These are phyloP conservation scores for Oncopeltus fasciatus DNA, from an alignment of 1,140 invertebrate species.

Conservation along the genomic window DNA sequence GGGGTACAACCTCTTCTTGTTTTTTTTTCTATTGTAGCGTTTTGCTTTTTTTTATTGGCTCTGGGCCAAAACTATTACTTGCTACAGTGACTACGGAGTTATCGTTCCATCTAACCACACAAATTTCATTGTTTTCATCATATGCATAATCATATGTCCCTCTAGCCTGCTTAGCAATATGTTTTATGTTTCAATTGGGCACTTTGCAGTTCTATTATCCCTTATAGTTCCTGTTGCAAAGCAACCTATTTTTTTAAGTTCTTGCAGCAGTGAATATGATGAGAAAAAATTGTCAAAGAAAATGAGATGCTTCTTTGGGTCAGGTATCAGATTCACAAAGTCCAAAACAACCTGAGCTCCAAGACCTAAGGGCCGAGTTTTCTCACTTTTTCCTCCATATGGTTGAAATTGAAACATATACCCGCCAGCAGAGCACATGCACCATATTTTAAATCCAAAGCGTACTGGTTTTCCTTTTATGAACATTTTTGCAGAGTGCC, in stretches of 20 bases:
- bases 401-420: slow-evolving; percentile 5
- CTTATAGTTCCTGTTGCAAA: background rate
- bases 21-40: background rate
- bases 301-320: slow-evolving; percentile 3
- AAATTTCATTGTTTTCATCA: slow-evolving; percentile 3
- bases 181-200: slow-evolving; percentile 10
- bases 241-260: slow-evolving; percentile 5
- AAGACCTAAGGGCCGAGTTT: background rate
- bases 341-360: background rate
- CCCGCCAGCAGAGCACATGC: slow-evolving; percentile 9
- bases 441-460: slow-evolving; percentile 19
- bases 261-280: background rate
- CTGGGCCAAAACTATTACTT: background rate
- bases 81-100: slow-evolving; percentile 7
- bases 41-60: slow-evolving; percentile 1
- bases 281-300: slow-evolving; percentile 2
- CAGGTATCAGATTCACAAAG: slow-evolving; percentile 1
- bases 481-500: slow-evolving; percentile 16
- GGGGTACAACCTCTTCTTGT: background rate
- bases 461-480: slow-evolving; percentile 22
- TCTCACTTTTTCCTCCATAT: slow-evolving; percentile 8
- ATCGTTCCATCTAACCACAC: slow-evolving; percentile 10
- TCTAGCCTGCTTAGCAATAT: background rate
- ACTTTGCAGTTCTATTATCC: background rate
- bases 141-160: slow-evolving; percentile 5